A percentile compares a stretch with the other conserved stretches of the same genome.
phyloP scores from a whole-genome alignment of 2,888 invertebrate species.

The Tipula confusa region DNA sequence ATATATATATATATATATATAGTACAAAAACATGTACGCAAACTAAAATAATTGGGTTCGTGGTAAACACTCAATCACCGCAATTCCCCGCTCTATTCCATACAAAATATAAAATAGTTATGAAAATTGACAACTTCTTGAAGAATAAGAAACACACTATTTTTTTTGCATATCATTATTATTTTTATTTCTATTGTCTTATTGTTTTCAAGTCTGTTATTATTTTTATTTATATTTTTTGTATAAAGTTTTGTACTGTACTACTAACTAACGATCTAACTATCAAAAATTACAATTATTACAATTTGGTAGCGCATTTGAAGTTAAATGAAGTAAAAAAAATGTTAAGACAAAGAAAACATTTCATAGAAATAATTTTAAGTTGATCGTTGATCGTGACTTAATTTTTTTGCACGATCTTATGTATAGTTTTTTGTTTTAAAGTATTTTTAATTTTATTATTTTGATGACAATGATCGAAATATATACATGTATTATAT shows the following conservation, averaged over 20 bases:
- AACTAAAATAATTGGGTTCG: not conserved
- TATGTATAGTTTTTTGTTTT: constrained; percentile 15
- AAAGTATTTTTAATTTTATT: constrained; percentile 7
- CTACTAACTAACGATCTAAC: constrained; percentile 12
- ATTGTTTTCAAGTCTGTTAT: not conserved
- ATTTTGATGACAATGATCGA: not conserved
- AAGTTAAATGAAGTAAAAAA: not conserved
- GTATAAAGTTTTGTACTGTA: not conserved
- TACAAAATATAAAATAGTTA: not conserved
- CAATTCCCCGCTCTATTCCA: not conserved
- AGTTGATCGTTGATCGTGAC: constrained; percentile 16
- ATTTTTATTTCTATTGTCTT: constrained; percentile 14
- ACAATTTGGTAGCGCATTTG: constrained; percentile 25
- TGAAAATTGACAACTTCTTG: not conserved
- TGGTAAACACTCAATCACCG: not conserved
- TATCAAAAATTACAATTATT: constrained; percentile 21
- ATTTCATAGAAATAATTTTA: constrained; percentile 25
- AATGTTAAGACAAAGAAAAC: not conserved
- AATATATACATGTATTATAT: no score
- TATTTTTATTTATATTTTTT: not conserved
- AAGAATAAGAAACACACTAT: not conserved
- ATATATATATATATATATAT: not conserved
- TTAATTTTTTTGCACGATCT: constrained; percentile 25
- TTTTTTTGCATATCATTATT: not conserved
- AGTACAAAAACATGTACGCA: not conserved